phyloP scores from a whole-genome alignment of 2,113 vertebrate genomes.

The Colinus virginianus region DNA sequence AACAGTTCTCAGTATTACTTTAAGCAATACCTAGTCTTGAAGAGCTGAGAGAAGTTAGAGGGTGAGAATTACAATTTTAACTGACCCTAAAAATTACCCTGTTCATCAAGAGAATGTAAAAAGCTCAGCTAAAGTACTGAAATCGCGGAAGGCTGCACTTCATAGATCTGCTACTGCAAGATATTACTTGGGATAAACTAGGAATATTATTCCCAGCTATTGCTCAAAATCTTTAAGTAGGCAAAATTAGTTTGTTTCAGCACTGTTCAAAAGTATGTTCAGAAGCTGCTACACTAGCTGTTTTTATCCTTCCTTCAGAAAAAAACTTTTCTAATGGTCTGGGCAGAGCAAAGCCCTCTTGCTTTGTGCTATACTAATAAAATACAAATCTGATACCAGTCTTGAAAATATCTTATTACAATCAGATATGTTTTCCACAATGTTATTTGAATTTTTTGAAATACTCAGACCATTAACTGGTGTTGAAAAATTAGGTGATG shows the following conservation, averaged over 20 bases:
- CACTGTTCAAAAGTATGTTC: not conserved
- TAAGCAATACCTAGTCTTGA: not conserved
- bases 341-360: not conserved
- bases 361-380: not conserved
- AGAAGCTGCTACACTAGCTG: not conserved
- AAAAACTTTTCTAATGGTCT: not conserved
- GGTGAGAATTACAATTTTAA: not conserved
- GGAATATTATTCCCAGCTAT: not conserved
- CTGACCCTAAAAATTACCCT: not conserved
- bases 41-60: not conserved
- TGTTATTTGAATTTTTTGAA: constrained; percentile 49
- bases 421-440: constrained; percentile 51
- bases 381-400: not conserved
- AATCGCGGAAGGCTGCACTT: not conserved
- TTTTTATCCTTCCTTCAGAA: not conserved
- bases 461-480: constrained; percentile 40
- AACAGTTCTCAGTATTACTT: not conserved
- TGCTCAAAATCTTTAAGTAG: not conserved
- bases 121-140: not conserved
- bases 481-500: constrained; percentile 14
- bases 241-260: not conserved
- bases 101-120: not conserved
- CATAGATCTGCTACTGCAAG: not conserved
- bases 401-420: constrained; percentile 41
- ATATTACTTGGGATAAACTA: not conserved